Evolutionary conservation across 64 coral and sea anemone genomes (phyloP), one percentile per base, ranked within the genome.

Genomic region (Pocillopora verrucosa): DNA sequence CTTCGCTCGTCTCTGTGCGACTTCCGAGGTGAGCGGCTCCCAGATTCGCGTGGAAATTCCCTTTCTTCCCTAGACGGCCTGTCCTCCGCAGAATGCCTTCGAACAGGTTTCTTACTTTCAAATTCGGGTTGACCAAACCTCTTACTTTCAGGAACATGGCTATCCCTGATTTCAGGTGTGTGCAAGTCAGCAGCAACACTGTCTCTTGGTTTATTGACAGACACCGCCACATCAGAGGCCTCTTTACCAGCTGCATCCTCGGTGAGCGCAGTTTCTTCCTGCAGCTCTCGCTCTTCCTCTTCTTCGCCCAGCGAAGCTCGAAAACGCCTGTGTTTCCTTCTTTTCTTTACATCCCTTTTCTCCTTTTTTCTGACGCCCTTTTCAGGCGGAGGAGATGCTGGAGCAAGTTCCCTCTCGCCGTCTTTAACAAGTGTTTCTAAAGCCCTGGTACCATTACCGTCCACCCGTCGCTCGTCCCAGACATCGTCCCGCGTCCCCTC

Each of bases 1-100:
- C 94, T 76, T 17, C 90, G 74, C 10, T 96, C 95, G 61, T 96
- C 92, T 12, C 95, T 92, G 76, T 97, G 80, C 2, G 84, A 60
- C 67, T 90, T 80, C 13, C 90, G 76, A 17, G 90, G 90, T 17
- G 90, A 92, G 58, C 63, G 84, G 37, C 36, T 16, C 3, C 15
- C 30, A 36, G 77, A 24, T 0, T 85, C 65, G 19, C 82, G 82
- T 57, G 82, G 72, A 10, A 74, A 36, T 37, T 92, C 90, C 87
- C 90, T 87, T 9, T 97, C 95, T 36, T 94, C 95, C 58, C 88
- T 87, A 5, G 77, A 86, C 38, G 82, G 25, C 60, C 76, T 82
- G 61, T 93, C 86, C 73, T 84, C 91, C 16, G 79, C 77, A 83
- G 69, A 82, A 61, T 73, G 82, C 11, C 82, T 36, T n/a, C 92